A percentile compares a stretch with the other conserved stretches of the same genome.
phyloP scores from a whole-genome alignment of 2,113 vertebrate species.

The Laterallus jamaicensis region DNA sequence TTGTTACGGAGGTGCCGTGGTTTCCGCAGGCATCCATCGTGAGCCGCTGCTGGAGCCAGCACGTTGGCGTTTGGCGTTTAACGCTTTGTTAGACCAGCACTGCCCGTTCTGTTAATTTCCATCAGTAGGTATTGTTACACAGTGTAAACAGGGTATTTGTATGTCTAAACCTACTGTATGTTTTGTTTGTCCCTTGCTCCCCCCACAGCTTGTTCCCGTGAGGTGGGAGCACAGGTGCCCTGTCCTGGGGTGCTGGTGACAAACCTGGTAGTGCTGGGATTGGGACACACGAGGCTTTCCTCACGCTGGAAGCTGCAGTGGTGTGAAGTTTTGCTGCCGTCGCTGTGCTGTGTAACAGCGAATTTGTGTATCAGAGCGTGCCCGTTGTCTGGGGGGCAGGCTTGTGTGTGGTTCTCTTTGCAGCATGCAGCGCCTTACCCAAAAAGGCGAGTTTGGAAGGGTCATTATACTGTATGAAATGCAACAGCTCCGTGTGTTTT shows the following conservation, averaged over 20 bases:
- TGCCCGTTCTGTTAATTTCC: not conserved
- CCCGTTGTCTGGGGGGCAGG: not conserved
- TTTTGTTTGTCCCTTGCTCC: not conserved
- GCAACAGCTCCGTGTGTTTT: not conserved
- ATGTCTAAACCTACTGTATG: fast-evolving
- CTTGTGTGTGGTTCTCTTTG: fast-evolving
- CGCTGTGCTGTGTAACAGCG: not conserved
- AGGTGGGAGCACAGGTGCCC: fast-evolving
- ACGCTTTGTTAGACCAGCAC: fast-evolving
- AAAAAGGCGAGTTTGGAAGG: not conserved
- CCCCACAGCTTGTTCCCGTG: fast-evolving
- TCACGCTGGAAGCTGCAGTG: fast-evolving
- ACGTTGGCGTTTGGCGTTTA: not conserved
- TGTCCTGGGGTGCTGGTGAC: too few relatives aligned
- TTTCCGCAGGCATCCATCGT: fast-evolving
- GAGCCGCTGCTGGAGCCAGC: not conserved
- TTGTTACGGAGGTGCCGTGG: fast-evolving
- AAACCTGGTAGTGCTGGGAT: not conserved
- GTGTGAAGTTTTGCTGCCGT: not conserved
- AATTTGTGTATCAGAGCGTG: fast-evolving
- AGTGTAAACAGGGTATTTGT: not conserved
- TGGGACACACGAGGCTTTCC: not conserved
- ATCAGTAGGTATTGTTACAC: fast-evolving
- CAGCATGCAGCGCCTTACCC: not conserved
- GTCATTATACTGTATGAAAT: not conserved